Evolutionary conservation across 2,113 vertebrate genomes (phyloP).

Genomic region (Brachyistius frenatus): DNA sequence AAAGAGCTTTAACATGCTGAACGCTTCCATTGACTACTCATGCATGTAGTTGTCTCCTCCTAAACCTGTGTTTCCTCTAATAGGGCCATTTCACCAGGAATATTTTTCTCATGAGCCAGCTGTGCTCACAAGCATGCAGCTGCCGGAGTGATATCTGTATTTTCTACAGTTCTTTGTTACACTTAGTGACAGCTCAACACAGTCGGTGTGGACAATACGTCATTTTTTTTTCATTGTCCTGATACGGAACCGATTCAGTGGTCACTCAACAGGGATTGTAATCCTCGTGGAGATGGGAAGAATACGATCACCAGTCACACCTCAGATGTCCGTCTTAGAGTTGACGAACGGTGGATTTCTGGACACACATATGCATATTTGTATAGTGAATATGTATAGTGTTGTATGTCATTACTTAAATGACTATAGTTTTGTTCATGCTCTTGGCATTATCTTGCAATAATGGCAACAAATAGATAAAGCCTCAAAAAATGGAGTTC

Average conservation of each 20-base stretch:
- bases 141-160: background rate
- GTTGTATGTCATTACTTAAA: too few species aligned
- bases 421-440: too few species aligned
- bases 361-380: too few species aligned
- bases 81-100: constrained; percentile 21
- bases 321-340: background rate
- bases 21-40: constrained; percentile 37
- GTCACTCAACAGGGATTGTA: background rate
- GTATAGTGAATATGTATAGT: too few species aligned
- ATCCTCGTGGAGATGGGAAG: background rate
- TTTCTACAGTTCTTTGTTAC: too few species aligned
- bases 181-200: background rate
- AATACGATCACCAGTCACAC: background rate
- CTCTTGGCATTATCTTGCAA: too few species aligned
- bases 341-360: background rate
- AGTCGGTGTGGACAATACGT: too few species aligned
- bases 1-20: constrained; percentile 15
- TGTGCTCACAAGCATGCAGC: background rate
- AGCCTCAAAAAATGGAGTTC: too few species aligned
- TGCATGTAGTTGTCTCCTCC: constrained; percentile 27
- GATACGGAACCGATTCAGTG: background rate
- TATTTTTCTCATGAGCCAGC: background rate
- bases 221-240: background rate
- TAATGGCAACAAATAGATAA: too few species aligned
- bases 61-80: constrained; percentile 32